Percentiles rank a stretch among this genome's conserved stretches.
Evolutionary conservation across 2,113 vertebrate genomes (phyloP).

Genomic region (Prunella fulvescens): DNA sequence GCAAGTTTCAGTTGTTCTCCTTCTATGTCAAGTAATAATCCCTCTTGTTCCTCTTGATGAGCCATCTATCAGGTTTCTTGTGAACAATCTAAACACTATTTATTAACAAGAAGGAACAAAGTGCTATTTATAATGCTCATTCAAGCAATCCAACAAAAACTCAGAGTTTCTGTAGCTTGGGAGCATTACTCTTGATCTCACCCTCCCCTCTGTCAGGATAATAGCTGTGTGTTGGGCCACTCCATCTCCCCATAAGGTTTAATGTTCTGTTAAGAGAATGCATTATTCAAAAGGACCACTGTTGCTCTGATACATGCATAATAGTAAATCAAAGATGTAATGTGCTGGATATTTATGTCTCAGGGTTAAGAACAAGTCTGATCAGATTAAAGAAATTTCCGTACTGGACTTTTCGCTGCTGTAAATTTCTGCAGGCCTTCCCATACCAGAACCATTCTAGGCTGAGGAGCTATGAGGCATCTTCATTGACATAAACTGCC

Average conservation of each 20-base stretch:
- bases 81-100: slow-evolving; percentile 60
- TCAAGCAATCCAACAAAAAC: slow-evolving; percentile 62
- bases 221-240: slow-evolving; percentile 40
- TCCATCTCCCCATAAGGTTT: slow-evolving; percentile 56
- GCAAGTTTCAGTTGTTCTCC: slow-evolving; percentile 44
- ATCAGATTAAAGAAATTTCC: slow-evolving; percentile 39
- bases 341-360: slow-evolving; percentile 30
- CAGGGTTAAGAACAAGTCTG: slow-evolving; percentile 32
- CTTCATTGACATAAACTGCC: neutral
- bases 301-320: slow-evolving; percentile 31
- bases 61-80: slow-evolving; percentile 56
- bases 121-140: slow-evolving; percentile 61
- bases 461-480: neutral
- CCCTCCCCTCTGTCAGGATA: slow-evolving; percentile 51
- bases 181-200: slow-evolving; percentile 41
- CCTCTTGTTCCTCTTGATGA: slow-evolving; percentile 17
- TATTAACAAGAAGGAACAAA: slow-evolving; percentile 61
- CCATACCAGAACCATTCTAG: neutral
- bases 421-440: slow-evolving; percentile 30
- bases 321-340: slow-evolving; percentile 56
- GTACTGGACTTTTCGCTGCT: neutral
- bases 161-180: slow-evolving; percentile 33
- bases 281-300: slow-evolving; percentile 55
- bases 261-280: slow-evolving; percentile 61
- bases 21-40: slow-evolving; percentile 20